These are phyloP conservation scores for Mongoloraphidia duomilia DNA, from an alignment of 2,888 invertebrate species.

Conservation along the genomic window DNA sequence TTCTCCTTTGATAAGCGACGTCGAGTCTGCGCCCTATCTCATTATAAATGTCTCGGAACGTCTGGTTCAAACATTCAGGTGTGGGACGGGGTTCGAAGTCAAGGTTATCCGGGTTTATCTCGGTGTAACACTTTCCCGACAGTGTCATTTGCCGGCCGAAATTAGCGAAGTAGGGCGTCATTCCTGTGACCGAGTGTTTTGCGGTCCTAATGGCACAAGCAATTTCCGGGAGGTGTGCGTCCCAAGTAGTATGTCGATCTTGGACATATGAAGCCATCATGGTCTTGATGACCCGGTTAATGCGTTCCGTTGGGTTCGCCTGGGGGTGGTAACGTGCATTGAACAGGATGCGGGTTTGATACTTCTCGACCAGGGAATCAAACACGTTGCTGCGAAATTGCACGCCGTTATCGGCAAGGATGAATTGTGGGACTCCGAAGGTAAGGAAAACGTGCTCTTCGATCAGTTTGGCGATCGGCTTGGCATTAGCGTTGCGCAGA, in stretches of 20 bases:
- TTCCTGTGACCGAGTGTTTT: constrained; percentile 8
- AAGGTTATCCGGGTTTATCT: not conserved
- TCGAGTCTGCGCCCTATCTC: not conserved
- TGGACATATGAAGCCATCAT: constrained; percentile 12
- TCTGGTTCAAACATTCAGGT: no score
- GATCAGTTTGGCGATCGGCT: constrained; percentile 6
- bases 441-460: constrained; percentile 11
- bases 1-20: not conserved
- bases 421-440: constrained; percentile 12
- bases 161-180: constrained; percentile 13
- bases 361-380: constrained; percentile 4
- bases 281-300: constrained; percentile 14
- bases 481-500: constrained; percentile 11
- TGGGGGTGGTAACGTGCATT: constrained; percentile 15
- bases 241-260: constrained; percentile 15
- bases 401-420: constrained; percentile 16
- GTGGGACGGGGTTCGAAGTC: not conserved
- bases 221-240: constrained; percentile 13
- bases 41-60: not conserved
- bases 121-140: not conserved
- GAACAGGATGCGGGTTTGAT: constrained; percentile 4
- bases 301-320: constrained; percentile 16
- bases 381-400: constrained; percentile 12
- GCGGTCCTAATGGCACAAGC: constrained; percentile 15
- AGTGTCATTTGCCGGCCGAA: constrained; percentile 7